Conservation (phyloP, 2,888 invertebrate genomes). For the Apotomis turbidana region DNA sequence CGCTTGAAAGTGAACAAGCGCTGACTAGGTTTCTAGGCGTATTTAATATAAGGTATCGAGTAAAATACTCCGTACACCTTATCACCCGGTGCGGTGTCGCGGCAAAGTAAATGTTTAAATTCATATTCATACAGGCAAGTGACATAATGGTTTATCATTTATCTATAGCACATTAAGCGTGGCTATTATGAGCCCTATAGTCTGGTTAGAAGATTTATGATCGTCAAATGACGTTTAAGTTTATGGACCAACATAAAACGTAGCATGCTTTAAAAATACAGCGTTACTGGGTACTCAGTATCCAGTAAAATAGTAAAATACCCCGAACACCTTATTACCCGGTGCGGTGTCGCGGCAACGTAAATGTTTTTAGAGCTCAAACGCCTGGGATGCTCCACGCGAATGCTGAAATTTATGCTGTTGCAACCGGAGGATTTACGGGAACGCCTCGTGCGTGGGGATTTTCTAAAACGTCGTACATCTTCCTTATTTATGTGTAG, state of each 20-base stretch:
- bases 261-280: neutral
- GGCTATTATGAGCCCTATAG: too few relatives aligned
- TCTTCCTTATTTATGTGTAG: conserved; percentile 83
- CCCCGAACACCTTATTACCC: conserved; percentile 27
- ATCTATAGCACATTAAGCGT: too few relatives aligned
- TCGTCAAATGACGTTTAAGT: neutral
- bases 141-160: too few relatives aligned
- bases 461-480: conserved; percentile 79
- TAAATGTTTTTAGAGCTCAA: conserved; percentile 50
- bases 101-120: conserved; percentile 46
- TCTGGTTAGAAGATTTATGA: neutral
- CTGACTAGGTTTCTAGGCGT: too few relatives aligned
- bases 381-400: conserved; percentile 47
- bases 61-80: conserved; percentile 18
- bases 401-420: conserved; percentile 71
- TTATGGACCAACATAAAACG: neutral
- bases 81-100: conserved; percentile 29
- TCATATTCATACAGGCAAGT: too few relatives aligned
- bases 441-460: conserved; percentile 73
- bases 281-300: neutral
- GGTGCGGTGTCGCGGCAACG: conserved; percentile 29
- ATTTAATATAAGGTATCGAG: neutral
- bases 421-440: conserved; percentile 75
- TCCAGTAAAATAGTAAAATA: conserved; percentile 15
- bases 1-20: too few relatives aligned